Base-by-base conservation (phyloP, 2,888 invertebrate species). In the Halictus ligatus region DNA sequence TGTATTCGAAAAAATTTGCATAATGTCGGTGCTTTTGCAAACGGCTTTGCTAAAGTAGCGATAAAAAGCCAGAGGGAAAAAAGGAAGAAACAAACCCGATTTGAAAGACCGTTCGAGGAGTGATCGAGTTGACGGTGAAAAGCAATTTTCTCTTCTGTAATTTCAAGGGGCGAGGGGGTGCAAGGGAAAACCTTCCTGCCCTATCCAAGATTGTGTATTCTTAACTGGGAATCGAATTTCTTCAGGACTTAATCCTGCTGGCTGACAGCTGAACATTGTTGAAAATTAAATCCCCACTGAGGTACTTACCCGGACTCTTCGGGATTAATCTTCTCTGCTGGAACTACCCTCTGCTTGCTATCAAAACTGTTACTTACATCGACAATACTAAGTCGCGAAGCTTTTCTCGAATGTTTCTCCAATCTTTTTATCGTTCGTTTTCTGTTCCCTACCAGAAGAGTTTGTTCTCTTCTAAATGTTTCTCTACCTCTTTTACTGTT, bases 191-290 rank as follows among this genome's bases (percentile, higher is more conserved):
- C 50, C 72, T 25, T n/a, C 73, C 25, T 35, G n/a, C 75, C 12
- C 25, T 43, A 50, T 18, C 40, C 25, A 69, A 21, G 67, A 80
- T 80, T 72, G 46, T 64, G 78, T 79, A 76, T 84, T 84, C 84
- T 85, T 84, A 75, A 67, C 75, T 67, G 35, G 25, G 46, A 84
- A 85, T 85, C 84, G 75, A 85, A 75, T 85, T 85, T 76, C 78
- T 48, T 46, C 72, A 46, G 5, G 54, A 67, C 64, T 46, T 64
- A 58, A 75, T 64, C 60, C 18, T 48, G 15, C 18, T 35, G 58
- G 25, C 46, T 18, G 43, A 25, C 18, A 25, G n/a, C 35, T 18
- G 50, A 48, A 40, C 71, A 40, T 58, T 25, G 5, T 35, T 43
- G 25, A 25, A 35, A 83, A 84, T 83, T 18, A 21, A 83, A 71